phyloP scores from a whole-genome alignment of 2,888 invertebrate genomes.

The Spodoptera littoralis region DNA sequence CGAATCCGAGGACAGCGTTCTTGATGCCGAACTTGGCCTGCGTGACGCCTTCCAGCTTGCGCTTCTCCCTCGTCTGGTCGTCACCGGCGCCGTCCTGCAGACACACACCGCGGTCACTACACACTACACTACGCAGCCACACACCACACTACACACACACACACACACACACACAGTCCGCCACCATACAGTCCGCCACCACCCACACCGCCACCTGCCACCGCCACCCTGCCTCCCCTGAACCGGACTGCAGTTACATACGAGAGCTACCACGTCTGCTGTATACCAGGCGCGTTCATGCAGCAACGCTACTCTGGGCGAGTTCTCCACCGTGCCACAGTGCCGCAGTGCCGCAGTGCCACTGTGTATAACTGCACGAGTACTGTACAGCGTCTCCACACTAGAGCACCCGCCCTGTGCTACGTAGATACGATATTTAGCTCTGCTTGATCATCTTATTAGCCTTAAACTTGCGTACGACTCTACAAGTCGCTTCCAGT shows the following conservation, averaged over 20 bases:
- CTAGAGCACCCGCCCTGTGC: no score
- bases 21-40: constrained; percentile 92
- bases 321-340: no score
- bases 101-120: constrained; percentile 66
- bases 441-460: no score
- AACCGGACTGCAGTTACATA: no score
- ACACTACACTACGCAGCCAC: constrained; percentile 45
- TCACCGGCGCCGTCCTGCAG: constrained; percentile 77
- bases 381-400: no score
- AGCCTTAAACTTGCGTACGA: no score
- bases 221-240: constrained; percentile 32
- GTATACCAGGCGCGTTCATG: background rate
- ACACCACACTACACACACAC: constrained; percentile 46
- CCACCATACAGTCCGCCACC: constrained; percentile 35
- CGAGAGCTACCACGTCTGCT: background rate
- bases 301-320: background rate
- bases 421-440: no score
- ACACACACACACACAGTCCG: constrained; percentile 53
- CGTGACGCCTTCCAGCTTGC: constrained; percentile 91
- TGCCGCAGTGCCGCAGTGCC: no score
- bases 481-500: no score
- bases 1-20: constrained; percentile 94
- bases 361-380: no score
- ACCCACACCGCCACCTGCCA: constrained; percentile 35
- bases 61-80: constrained; percentile 90